Percentiles rank a stretch among this genome's conserved stretches.
Conservation (phyloP, 2,888 invertebrate species). For the Tubulanus polymorphus region DNA sequence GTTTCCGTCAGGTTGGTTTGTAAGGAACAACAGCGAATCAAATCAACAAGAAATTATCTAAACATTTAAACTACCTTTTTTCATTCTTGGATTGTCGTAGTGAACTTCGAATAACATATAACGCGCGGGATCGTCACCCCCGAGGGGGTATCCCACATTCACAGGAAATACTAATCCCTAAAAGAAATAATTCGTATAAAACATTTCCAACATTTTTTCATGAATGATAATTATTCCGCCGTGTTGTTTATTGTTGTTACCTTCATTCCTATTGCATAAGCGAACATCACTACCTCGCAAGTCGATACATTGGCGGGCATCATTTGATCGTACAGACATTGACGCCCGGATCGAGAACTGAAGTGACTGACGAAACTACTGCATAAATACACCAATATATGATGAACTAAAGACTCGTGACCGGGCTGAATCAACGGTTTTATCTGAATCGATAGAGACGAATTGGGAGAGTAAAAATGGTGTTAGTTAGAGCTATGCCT, state of each 20-base stretch:
- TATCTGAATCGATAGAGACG: background rate
- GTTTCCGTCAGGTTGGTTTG: no score
- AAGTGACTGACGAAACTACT: background rate
- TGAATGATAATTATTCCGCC: no score
- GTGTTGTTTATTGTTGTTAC: no score
- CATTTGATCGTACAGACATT: background rate
- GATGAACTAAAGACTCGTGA: background rate
- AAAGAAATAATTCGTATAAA: no score
- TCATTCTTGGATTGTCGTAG: slow-evolving; percentile 71
- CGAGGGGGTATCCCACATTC: slow-evolving; percentile 74
- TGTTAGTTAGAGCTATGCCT: no score
- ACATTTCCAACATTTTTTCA: no score
- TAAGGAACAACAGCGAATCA: no score
- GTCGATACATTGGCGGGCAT: background rate
- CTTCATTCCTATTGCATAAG: background rate
- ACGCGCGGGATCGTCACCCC: slow-evolving; percentile 64
- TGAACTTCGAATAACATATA: slow-evolving; percentile 89
- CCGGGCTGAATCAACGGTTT: background rate
- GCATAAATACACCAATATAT: background rate
- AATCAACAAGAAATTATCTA: no score
- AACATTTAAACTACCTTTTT: slow-evolving; percentile 14
- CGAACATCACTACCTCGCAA: background rate
- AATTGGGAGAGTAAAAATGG: background rate
- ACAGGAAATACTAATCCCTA: slow-evolving; percentile 33
- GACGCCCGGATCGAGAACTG: background rate